These are phyloP conservation scores for Volucella inanis DNA, from an alignment of 2,888 invertebrate species.

Conservation along the genomic window DNA sequence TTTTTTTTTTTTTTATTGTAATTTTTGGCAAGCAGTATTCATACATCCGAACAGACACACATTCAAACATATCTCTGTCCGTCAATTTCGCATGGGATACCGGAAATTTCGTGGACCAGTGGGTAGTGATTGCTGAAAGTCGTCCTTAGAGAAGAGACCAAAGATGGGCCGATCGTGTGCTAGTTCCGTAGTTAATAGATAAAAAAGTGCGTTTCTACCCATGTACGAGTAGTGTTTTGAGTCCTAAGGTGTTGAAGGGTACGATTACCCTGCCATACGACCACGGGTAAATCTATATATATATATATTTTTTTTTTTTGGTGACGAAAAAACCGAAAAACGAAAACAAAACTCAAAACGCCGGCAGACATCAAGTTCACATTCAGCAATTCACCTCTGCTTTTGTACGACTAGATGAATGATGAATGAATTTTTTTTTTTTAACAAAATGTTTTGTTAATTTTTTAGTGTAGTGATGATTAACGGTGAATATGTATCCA, in stretches of 20 bases:
- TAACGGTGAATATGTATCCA: slow-evolving; percentile 45
- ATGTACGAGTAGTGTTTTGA: no score
- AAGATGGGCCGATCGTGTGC: background rate
- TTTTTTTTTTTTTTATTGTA: background rate
- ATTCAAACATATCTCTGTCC: slow-evolving; percentile 11
- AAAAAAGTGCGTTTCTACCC: no score
- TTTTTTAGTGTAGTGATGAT: slow-evolving; percentile 6
- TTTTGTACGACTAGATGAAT: slow-evolving; percentile 18
- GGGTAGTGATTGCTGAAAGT: slow-evolving; percentile 52
- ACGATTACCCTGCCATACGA: no score
- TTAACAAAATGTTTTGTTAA: background rate
- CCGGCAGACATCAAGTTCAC: slow-evolving; percentile 59
- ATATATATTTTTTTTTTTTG: background rate
- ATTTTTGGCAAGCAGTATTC: background rate
- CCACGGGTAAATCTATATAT: background rate
- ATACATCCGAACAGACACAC: no score
- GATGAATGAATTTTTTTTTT: slow-evolving; percentile 4
- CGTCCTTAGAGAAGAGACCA: slow-evolving; percentile 34
- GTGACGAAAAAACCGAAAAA: background rate
- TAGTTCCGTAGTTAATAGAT: no score
- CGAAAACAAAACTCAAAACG: slow-evolving; percentile 20
- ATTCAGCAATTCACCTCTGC: slow-evolving; percentile 56
- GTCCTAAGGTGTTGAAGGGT: no score
- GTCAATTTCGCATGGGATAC: slow-evolving; percentile 39
- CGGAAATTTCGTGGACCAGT: slow-evolving; percentile 51